Evolutionary conservation across 2,797 vertebrate genomes (phyloP).

Genomic region (Bovichtus variegatus): DNA sequence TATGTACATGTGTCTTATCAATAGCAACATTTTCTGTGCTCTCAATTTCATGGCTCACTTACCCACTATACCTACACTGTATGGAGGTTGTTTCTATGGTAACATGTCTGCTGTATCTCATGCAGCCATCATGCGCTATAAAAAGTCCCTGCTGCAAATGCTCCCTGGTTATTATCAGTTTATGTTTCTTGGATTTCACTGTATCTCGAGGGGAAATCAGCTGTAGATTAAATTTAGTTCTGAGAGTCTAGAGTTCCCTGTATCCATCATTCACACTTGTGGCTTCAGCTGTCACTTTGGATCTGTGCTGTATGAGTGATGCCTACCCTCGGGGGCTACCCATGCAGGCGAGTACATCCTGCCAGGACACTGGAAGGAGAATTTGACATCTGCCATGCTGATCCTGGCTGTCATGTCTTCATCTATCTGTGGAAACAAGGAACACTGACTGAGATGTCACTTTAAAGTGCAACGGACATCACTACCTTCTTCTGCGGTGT

Average conservation of each 20-base stretch:
- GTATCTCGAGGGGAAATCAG: slow-evolving; percentile 56
- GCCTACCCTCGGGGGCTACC: slow-evolving; percentile 96
- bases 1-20: slow-evolving; percentile 22
- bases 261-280: slow-evolving; percentile 58
- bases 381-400: slow-evolving; percentile 98
- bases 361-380: slow-evolving; percentile 98
- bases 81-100: slow-evolving; percentile 41
- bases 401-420: slow-evolving; percentile 98
- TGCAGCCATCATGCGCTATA: neutral
- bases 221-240: slow-evolving; percentile 61
- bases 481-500: neutral
- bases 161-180: slow-evolving; percentile 57
- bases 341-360: slow-evolving; percentile 97
- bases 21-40: neutral
- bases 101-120: slow-evolving; percentile 16
- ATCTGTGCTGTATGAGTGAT: slow-evolving; percentile 60
- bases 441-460: slow-evolving; percentile 18
- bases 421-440: slow-evolving; percentile 88
- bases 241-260: slow-evolving; percentile 39
- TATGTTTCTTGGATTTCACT: slow-evolving; percentile 51
- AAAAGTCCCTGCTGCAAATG: slow-evolving; percentile 12
- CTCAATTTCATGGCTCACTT: slow-evolving; percentile 25
- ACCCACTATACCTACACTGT: neutral
- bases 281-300: slow-evolving; percentile 63
- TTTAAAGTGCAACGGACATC: slow-evolving; percentile 1